phyloP scores from a whole-genome alignment of 2,888 invertebrate genomes.

The Parnassius mnemosyne region DNA sequence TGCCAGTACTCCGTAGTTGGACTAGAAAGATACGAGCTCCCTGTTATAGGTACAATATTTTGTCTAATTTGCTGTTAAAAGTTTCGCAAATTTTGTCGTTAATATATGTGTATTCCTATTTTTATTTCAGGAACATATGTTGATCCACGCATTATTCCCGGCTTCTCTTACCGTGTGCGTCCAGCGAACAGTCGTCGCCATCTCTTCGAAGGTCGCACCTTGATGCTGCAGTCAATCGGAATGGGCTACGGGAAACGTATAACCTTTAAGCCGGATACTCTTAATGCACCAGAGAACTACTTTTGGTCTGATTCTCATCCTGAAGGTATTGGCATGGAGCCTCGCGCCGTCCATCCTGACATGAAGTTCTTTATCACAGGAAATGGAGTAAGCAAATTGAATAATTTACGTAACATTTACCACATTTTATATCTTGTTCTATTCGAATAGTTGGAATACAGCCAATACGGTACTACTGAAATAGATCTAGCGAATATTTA shows the following conservation, averaged over 20 bases:
- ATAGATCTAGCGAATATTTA: slow-evolving; percentile 24
- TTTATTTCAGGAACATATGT: slow-evolving; percentile 83
- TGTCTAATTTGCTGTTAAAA: background rate
- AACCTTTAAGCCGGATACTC: slow-evolving; percentile 84
- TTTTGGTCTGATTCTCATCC: slow-evolving; percentile 90
- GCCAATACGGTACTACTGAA: slow-evolving; percentile 11
- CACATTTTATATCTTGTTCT: background rate
- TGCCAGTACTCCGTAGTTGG: slow-evolving; percentile 84
- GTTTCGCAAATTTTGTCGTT: background rate
- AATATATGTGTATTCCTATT: background rate
- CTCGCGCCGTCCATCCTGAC: slow-evolving; percentile 83
- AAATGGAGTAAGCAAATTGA: slow-evolving; percentile 71
- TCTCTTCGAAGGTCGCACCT: slow-evolving; percentile 83
- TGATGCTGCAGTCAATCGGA: slow-evolving; percentile 83
- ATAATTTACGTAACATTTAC: slow-evolving; percentile 11
- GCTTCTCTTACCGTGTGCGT: slow-evolving; percentile 86
- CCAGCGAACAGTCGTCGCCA: slow-evolving; percentile 83
- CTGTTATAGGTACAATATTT: slow-evolving; percentile 81
- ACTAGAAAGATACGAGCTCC: slow-evolving; percentile 84
- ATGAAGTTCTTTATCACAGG: slow-evolving; percentile 83
- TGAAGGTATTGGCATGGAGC: slow-evolving; percentile 85
- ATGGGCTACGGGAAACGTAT: slow-evolving; percentile 89
- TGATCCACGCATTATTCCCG: slow-evolving; percentile 85
- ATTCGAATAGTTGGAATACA: slow-evolving; percentile 9
- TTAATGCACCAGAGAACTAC: slow-evolving; percentile 82